Evolutionary conservation across 2,888 invertebrate genomes (phyloP), one percentile per base, ranked within the genome.

Genomic region (Drosophila koepferae): DNA sequence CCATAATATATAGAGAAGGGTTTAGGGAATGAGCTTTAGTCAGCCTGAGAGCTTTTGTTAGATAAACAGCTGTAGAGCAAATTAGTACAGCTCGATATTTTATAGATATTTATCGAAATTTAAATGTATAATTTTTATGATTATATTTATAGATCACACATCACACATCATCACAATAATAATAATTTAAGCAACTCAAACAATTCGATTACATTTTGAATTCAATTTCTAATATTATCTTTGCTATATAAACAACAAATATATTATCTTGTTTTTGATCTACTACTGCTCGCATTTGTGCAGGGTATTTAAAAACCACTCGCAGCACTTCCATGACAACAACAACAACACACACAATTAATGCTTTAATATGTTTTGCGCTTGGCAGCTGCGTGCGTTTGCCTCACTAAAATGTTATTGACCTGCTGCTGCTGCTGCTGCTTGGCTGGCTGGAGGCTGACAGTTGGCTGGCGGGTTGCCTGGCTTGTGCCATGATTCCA

Each of bases 361-460:
- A 78, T 79, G 79, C 76, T 80, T 80, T 80, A 80, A 80, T 80
- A 80, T 80, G 74, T 73, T 80, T 14, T 36, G 51, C 73, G 80
- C 76, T 46, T 80, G 31, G 64, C 76, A 79, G 74, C 59, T 74
- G 66, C 73, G 68, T 74, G 66, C 73, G 72, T 61, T 65, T 38
- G 62, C 49, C 59, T 74, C 55, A 51, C 67, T 59, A 63, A 71
- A 71, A 78, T 78, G 78, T 74, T 78, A 78, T 78, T 78, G 78
- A 78, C 74, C 78, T 68, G 79, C 51, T 67, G 48, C 4, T 28
- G 28, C 78, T 68, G 79, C 51, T 67, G 48, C 4, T 28, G 28
- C 28, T 28, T 28, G 28, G 28, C 28, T 28, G 28, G 28, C 67
- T 59, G 43, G 56, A 51, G 56, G 65, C 64, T 44, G 18, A 55